phyloP scores from a whole-genome alignment of 2,888 invertebrate species.

The Cyclophora albipunctata region DNA sequence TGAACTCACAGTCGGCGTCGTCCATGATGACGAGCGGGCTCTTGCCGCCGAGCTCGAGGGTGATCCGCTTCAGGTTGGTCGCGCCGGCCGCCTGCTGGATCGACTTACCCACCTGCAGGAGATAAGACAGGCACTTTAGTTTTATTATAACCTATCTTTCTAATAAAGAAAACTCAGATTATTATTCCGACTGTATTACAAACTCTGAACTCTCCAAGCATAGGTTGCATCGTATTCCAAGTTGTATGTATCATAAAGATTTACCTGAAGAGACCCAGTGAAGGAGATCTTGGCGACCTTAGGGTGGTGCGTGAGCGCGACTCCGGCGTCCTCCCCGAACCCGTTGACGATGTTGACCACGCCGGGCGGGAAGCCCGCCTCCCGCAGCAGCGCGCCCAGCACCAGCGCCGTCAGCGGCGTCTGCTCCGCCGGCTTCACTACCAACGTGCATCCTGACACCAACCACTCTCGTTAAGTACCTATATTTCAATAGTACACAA shows the following conservation, averaged over 20 bases:
- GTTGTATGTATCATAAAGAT: too few relatives aligned
- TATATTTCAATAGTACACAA: too few relatives aligned
- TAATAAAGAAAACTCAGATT: too few relatives aligned
- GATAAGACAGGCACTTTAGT: too few relatives aligned
- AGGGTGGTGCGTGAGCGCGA: slow-evolving; percentile 80
- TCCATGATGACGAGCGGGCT: slow-evolving; percentile 87
- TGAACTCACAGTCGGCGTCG: slow-evolving; percentile 80
- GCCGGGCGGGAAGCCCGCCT: slow-evolving; percentile 92
- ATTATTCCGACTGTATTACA: too few relatives aligned
- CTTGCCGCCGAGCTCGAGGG: slow-evolving; percentile 91
- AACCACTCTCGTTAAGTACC: background rate
- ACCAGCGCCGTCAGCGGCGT: slow-evolving; percentile 93
- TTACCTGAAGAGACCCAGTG: slow-evolving; percentile 60
- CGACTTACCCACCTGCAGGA: too few relatives aligned
- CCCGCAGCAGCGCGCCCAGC: slow-evolving; percentile 83
- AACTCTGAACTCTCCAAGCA: too few relatives aligned
- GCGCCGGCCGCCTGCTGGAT: slow-evolving; percentile 80
- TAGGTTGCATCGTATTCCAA: too few relatives aligned
- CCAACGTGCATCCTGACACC: slow-evolving; percentile 80
- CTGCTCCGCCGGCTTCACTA: slow-evolving; percentile 95
- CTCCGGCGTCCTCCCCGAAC: slow-evolving; percentile 84
- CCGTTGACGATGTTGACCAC: slow-evolving; percentile 95
- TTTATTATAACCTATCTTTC: too few relatives aligned
- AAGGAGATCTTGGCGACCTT: slow-evolving; percentile 92
- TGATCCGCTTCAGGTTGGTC: slow-evolving; percentile 85